Evolutionary conservation across 2,113 vertebrate species (phyloP), one percentile per base, ranked within the genome.

Genomic region (Coracopsis vasa): DNA sequence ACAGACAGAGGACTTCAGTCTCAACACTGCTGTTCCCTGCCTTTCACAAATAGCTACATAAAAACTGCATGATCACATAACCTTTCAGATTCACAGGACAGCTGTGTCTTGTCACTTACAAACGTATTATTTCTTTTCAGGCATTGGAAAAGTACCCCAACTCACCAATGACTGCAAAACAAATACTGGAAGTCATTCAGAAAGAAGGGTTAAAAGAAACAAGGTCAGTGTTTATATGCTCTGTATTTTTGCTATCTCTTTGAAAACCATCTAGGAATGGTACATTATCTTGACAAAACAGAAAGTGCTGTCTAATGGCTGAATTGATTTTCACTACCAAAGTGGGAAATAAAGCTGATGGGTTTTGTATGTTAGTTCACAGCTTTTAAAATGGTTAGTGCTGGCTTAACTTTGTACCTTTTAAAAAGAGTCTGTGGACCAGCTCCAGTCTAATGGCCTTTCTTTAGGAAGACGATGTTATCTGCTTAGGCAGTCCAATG

Each of bases 181-280:
- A 98, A 97, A 99, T 99, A 97, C 81, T 99, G 97, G 98, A 98
- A 98, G 98, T 98, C 93, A 98, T 99, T 98, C 98, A 99, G 97
- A 99, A 99, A 97, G 98, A 99, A 98, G 98, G 98, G 45, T 97
- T 98, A 97, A 99, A 99, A 97, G 98, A 98, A 98, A 98, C 98
- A 98, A 99, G 98, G 98, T 99, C 93, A 97, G 98, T 98, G 94
- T 92, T 95, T 53, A 5, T 93, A 45, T 78, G 81, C 88, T 75
- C 33, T 93, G 54, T 83, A 20, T 77, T 73, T 96, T 90, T 87
- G 13, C 41, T 58, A 3, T 79, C 58, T 90, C n/a, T 95, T 79
- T 92, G 66, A 35, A 95, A 74, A 80, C 0, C 0, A 21, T 62
- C 33, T 83, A 70, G 39, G 50, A 82, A 62, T n/a, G 29, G 37